Conservation (phyloP, 2,888 invertebrate species). For the Hirtodrosophila duncani region DNA sequence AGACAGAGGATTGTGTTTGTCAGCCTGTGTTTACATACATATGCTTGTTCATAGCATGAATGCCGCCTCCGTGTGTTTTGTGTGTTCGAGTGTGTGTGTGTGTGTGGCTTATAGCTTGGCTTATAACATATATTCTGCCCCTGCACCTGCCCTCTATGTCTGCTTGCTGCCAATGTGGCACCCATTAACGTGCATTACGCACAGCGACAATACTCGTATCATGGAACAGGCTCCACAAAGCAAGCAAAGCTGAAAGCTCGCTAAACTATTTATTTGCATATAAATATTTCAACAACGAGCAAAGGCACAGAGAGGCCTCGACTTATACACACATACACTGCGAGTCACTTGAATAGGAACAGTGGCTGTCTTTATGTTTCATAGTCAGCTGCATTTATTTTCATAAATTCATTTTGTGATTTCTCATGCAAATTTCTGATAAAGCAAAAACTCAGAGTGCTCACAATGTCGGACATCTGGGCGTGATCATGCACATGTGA, state of each 20-base stretch:
- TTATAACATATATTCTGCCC: constrained; percentile 45
- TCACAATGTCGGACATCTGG: too few species aligned
- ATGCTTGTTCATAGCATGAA: too few species aligned
- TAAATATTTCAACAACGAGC: constrained; percentile 60
- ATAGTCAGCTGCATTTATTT: background rate
- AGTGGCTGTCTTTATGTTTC: too few species aligned
- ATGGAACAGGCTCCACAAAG: background rate
- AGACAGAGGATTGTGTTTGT: constrained; percentile 10
- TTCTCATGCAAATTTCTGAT: too few species aligned
- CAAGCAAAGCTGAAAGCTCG: constrained; percentile 55
- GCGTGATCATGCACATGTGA: too few species aligned
- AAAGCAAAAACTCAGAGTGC: too few species aligned
- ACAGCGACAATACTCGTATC: constrained; percentile 53
- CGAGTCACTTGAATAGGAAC: too few species aligned
- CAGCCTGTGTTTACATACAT: too few species aligned
- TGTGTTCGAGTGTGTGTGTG: constrained; percentile 5
- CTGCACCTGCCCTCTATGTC: constrained; percentile 1
- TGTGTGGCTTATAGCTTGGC: constrained; percentile 29
- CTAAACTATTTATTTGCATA: constrained; percentile 71
- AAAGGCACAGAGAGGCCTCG: constrained; percentile 19
- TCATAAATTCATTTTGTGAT: too few species aligned
- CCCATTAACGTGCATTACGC: constrained; percentile 18
- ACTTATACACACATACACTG: constrained; percentile 20
- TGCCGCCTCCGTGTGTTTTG: background rate
- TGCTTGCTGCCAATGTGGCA: background rate